Evolutionary conservation across 1,140 invertebrate species (phyloP).

Genomic region (Drosophila carrolli): DNA sequence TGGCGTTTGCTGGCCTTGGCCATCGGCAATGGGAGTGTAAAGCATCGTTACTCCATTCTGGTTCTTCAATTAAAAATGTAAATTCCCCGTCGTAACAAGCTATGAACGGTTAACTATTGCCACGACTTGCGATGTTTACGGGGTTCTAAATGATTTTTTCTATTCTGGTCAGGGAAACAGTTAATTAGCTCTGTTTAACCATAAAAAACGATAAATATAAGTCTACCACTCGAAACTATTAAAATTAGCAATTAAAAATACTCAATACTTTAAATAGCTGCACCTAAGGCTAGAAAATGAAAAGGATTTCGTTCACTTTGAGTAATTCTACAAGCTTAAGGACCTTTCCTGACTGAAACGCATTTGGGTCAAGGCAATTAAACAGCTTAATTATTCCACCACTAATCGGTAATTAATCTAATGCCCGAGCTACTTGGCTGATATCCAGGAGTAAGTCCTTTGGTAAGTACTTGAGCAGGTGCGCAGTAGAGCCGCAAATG

Average conservation of each 20-base stretch:
- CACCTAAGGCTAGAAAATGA: not conserved
- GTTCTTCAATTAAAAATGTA: constrained; percentile 71
- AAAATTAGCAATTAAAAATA: not conserved
- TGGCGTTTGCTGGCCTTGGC: constrained; percentile 39
- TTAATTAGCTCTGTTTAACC: not conserved
- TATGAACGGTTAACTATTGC: not conserved
- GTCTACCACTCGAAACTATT: not conserved
- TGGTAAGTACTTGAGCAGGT: constrained; percentile 5
- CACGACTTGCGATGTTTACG: not conserved
- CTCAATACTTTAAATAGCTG: not conserved
- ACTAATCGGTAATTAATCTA: constrained; percentile 65
- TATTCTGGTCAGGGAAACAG: not conserved
- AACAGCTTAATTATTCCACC: constrained; percentile 48
- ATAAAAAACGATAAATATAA: not conserved
- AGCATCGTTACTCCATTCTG: constrained; percentile 38
- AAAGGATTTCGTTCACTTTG: not conserved
- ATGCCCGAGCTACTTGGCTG: constrained; percentile 18
- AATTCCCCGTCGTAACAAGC: constrained; percentile 21
- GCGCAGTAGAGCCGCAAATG: constrained; percentile 19
- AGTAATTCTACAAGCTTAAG: not conserved
- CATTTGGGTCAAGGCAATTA: constrained; percentile 55
- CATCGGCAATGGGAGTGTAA: constrained; percentile 1
- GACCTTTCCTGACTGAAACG: constrained; percentile 20
- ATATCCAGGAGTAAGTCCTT: constrained; percentile 6
- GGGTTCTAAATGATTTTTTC: not conserved